Base-by-base conservation (phyloP, 2,797 vertebrate genomes). In the Liparis tanakae region DNA sequence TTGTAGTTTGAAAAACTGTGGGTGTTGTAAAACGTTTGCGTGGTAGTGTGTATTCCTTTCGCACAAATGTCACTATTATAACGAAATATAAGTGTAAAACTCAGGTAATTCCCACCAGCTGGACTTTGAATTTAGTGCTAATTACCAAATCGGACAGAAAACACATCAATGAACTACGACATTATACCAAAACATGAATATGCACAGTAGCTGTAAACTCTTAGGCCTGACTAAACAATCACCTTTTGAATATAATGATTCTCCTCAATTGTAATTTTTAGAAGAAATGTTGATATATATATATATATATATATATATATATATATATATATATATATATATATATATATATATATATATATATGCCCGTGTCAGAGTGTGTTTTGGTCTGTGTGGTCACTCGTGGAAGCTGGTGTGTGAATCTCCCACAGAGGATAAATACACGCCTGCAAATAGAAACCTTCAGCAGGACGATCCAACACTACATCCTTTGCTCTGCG, bases 381-480 rank as follows among this genome's bases (percentile, higher is more conserved):
- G 77, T 80, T 64, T 62, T 51, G 61, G 76, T 72, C 60, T 64
- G 44, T 76, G 86, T 20, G 80, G 79, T 72, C 67, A 60, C 61
- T 77, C 36, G 78, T 73, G 76, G 79, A 79, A 84, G 72, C n/a
- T 43, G 48, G 33, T 6, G 56, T 9, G 36, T 68, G n/a, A n/a
- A n/a, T 79, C 77, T 53, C 67, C 67, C 72, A 77, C 13, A 7
- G 67, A 70, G 70, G 63, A 83, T 81, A 88, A 85, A 87, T 81
- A 89, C 70, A 84, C 58, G 51, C 63, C 81, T 84, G 82, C 78
- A 86, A 85, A 89, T 78, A 82, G 82, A 84, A 85, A 59, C 50
- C 69, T 71, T 41, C 61, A 78, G 57, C 44, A 15, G 44, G 77
- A 69, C 74, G 61, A 74, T 80, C 69, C 67, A 56, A 6, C 58